phyloP scores from a whole-genome alignment of 1,140 invertebrate species.

The Leptinotarsa defecta region DNA sequence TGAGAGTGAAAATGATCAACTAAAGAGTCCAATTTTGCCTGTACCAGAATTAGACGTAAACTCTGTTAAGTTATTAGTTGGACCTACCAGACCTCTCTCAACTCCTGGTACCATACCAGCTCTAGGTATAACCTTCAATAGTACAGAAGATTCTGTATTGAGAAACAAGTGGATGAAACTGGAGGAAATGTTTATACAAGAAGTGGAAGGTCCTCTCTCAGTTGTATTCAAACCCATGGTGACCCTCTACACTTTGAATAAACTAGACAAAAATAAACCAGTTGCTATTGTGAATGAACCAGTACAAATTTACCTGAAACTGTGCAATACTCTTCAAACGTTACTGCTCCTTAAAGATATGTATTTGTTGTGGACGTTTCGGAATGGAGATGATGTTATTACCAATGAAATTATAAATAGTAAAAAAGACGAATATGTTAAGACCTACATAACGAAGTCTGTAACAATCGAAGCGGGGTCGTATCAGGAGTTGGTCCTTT shows the following conservation, averaged over 20 bases:
- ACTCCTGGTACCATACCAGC: conserved; percentile 58
- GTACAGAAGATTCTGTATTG: conserved; percentile 50
- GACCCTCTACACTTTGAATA: conserved; percentile 68
- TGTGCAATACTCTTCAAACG: conserved; percentile 83
- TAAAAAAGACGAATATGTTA: conserved; percentile 52
- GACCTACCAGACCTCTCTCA: conserved; percentile 59
- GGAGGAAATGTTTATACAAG: conserved; percentile 77
- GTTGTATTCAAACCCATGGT: conserved; percentile 79
- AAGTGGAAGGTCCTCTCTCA: conserved; percentile 70
- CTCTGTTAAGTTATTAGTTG: conserved; percentile 69
- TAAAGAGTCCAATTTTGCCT: conserved; percentile 59
- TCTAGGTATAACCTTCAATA: conserved; percentile 51
- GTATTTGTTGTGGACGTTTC: conserved; percentile 80
- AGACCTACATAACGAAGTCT: conserved; percentile 56
- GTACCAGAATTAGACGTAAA: conserved; percentile 70
- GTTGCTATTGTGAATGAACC: conserved; percentile 79
- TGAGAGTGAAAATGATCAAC: conserved; percentile 29
- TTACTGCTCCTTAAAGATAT: conserved; percentile 73
- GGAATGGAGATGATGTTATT: conserved; percentile 55
- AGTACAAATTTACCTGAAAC: conserved; percentile 75
- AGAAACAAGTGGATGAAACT: conserved; percentile 69
- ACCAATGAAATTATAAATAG: conserved; percentile 51
- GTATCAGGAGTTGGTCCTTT: conserved; percentile 54
- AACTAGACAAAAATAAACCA: conserved; percentile 70
- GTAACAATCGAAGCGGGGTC: conserved; percentile 54